Evolutionary conservation across 2,113 vertebrate genomes (phyloP).

Genomic region (Genyomyrus donnyi): DNA sequence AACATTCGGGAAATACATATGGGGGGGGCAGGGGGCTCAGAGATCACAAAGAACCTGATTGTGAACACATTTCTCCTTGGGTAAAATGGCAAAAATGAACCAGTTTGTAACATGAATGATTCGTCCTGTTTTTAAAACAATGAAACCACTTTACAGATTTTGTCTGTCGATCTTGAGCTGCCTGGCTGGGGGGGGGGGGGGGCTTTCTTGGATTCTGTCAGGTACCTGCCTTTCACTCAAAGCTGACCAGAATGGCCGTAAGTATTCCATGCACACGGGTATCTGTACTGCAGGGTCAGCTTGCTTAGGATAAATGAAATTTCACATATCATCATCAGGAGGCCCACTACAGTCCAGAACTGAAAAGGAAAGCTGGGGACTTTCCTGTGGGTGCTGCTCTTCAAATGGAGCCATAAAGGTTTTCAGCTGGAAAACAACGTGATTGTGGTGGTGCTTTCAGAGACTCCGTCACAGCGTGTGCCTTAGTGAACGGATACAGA

Average conservation of each 20-base stretch:
- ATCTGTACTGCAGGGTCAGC: not conserved
- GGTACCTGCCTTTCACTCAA: not conserved
- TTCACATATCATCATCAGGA: not conserved
- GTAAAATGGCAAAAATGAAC: constrained; percentile 62
- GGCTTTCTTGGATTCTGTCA: not conserved
- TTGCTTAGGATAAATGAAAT: not conserved
- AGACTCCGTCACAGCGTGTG: not conserved
- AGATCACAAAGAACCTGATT: constrained; percentile 68
- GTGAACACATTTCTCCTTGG: constrained; percentile 74
- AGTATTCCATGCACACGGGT: not conserved
- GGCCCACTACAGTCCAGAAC: not conserved
- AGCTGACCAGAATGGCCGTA: not conserved
- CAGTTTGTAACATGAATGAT: constrained; percentile 40
- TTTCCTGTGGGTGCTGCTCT: not conserved
- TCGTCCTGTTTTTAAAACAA: constrained; percentile 35
- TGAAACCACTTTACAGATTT: constrained; percentile 62
- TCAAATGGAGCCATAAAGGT: not conserved
- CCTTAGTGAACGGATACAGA: not conserved
- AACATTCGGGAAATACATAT: constrained; percentile 71
- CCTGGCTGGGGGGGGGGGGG: constrained; percentile 20
- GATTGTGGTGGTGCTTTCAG: not conserved
- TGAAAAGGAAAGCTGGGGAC: not conserved
- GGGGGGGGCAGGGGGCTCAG: constrained; percentile 48
- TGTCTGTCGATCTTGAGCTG: constrained; percentile 61
- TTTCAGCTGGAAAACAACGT: not conserved